These are phyloP conservation scores for Steromphala cineraria DNA, from an alignment of 2,888 invertebrate genomes.

Conservation along the genomic window DNA sequence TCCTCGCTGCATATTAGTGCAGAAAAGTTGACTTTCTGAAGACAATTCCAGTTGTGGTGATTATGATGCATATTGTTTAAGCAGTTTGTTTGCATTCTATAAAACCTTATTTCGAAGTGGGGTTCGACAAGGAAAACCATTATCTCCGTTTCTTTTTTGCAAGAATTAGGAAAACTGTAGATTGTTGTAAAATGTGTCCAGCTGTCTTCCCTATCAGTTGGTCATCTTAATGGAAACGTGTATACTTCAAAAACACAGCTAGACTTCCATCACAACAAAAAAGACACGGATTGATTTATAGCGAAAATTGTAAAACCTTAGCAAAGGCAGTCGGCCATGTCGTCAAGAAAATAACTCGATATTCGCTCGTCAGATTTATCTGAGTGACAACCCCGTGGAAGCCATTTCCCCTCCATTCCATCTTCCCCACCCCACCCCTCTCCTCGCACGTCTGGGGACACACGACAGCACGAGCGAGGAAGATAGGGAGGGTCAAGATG, in stretches of 20 bases:
- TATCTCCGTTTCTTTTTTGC: background rate
- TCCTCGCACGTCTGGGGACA: background rate
- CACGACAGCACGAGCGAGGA: slow-evolving; percentile 1
- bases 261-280: background rate
- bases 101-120: background rate
- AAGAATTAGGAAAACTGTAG: background rate
- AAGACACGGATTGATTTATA: background rate
- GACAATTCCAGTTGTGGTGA: no score
- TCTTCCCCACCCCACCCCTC: background rate
- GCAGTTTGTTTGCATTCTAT: background rate
- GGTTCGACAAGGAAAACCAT: background rate
- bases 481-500: background rate
- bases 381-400: background rate
- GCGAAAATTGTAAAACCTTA: background rate
- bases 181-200: background rate
- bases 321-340: background rate
- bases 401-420: background rate
- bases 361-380: background rate
- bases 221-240: slow-evolving; percentile 2
- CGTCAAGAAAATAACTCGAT: background rate
- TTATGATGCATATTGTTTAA: background rate
- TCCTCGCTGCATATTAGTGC: no score
- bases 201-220: background rate
- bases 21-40: no score
- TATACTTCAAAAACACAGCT: background rate